phyloP scores from a whole-genome alignment of 2,113 vertebrate genomes.

The Heloderma charlesbogerti region DNA sequence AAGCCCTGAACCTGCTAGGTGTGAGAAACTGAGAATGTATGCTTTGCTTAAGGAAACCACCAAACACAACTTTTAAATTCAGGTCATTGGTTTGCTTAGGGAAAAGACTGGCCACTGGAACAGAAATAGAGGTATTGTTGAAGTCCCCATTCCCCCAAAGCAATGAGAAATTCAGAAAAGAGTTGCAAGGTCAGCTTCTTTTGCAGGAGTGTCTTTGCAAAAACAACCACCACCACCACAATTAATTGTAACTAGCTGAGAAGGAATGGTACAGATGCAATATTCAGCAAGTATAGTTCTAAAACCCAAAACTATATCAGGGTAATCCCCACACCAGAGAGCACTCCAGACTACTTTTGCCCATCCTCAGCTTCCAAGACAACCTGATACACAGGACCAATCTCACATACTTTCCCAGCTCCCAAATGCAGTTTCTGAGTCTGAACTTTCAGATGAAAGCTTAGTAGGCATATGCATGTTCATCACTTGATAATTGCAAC shows the following conservation, averaged over 20 bases:
- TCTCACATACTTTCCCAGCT: background rate
- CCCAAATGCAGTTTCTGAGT: background rate
- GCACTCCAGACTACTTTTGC: background rate
- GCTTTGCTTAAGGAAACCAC: constrained; percentile 23
- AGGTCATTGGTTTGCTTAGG: background rate
- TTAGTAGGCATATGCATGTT: background rate
- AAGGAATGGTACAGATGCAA: background rate
- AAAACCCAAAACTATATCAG: background rate
- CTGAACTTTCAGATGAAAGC: background rate
- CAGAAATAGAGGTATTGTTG: background rate
- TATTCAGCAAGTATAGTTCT: background rate
- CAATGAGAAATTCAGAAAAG: background rate
- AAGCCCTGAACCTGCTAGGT: background rate
- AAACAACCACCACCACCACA: background rate
- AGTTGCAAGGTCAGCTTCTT: background rate
- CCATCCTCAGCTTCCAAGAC: background rate
- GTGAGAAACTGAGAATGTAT: background rate
- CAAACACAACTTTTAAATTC: background rate
- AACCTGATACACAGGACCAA: background rate
- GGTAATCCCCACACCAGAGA: background rate
- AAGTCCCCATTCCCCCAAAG: background rate
- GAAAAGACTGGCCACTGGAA: background rate
- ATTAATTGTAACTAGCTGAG: background rate
- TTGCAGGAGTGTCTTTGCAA: background rate
- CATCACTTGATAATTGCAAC: background rate